These are phyloP conservation scores for Antrozous pallidus DNA, from an alignment of 2,797 vertebrate species.

Conservation along the genomic window DNA sequence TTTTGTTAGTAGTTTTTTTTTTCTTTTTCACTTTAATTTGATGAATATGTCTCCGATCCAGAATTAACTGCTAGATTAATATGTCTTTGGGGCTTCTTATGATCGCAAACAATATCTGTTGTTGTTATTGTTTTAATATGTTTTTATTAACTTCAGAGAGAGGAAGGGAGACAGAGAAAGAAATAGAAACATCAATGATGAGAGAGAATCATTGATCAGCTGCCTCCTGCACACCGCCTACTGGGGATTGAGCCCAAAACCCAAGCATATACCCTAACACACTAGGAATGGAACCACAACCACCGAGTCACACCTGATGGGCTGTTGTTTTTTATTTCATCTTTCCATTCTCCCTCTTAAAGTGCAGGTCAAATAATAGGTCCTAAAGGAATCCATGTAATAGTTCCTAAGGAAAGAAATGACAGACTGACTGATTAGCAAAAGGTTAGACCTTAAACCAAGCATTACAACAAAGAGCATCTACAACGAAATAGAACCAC, in stretches of 20 bases:
- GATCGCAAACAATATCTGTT: neutral
- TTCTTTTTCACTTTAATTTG: constrained; percentile 45
- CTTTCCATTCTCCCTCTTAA: neutral
- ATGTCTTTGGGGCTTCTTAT: neutral
- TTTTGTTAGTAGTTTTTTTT: constrained; percentile 45
- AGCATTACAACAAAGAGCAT: neutral
- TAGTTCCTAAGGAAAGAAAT: neutral
- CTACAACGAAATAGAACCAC: neutral
- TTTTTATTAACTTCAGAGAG: neutral
- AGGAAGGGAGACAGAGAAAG: neutral
- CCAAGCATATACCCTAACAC: neutral
- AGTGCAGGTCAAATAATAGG: neutral
- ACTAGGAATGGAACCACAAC: neutral
- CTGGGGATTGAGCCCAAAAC: neutral
- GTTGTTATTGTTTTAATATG: neutral
- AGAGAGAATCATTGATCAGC: neutral
- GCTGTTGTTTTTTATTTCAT: neutral
- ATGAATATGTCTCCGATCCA: neutral
- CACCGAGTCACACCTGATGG: neutral
- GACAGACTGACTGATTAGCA: neutral
- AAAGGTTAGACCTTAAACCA: neutral
- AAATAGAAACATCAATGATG: neutral
- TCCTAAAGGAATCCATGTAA: neutral
- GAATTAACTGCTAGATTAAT: constrained; percentile 24
- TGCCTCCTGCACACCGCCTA: neutral